These are phyloP conservation scores for Rotaria sp. DNA, from an alignment of 2,888 invertebrate species.

Conservation along the genomic window DNA sequence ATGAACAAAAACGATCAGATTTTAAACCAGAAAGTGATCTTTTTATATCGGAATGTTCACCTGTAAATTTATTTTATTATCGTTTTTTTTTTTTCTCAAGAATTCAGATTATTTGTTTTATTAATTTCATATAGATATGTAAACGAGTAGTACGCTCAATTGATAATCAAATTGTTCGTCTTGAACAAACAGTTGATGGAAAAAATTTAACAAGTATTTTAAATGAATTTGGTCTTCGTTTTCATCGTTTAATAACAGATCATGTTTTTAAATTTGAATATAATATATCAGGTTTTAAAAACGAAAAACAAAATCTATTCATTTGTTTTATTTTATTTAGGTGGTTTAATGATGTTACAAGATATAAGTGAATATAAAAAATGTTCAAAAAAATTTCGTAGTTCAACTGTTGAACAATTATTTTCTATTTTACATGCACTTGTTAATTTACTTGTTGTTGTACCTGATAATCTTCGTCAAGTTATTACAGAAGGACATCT, in stretches of 20 bases:
- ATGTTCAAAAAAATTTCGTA: conserved; percentile 37
- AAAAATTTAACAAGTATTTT: conserved; percentile 33
- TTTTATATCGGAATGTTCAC: background rate
- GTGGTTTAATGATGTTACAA: conserved; percentile 36
- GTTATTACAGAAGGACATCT: conserved; percentile 36
- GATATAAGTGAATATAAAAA: conserved; percentile 40
- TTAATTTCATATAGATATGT: conserved; percentile 43
- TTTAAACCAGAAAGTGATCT: conserved; percentile 62
- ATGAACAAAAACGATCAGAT: conserved; percentile 88
- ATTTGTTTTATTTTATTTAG: background rate
- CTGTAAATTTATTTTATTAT: background rate
- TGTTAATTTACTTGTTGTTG: conserved; percentile 37
- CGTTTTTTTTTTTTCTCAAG: background rate
- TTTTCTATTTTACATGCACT: conserved; percentile 39
- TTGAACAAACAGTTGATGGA: conserved; percentile 37
- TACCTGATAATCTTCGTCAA: conserved; percentile 37
- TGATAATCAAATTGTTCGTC: conserved; percentile 31
- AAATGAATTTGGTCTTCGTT: conserved; percentile 38
- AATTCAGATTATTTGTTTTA: conserved; percentile 39
- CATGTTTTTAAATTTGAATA: conserved; percentile 40
- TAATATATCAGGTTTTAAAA: conserved; percentile 26
- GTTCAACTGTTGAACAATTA: conserved; percentile 35
- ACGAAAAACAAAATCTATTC: background rate
- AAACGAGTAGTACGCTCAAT: conserved; percentile 30
- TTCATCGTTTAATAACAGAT: conserved; percentile 36